Percentiles rank a stretch among this genome's conserved stretches.
phyloP scores from a whole-genome alignment of 30 jellyfish, hydroid and myxozoan species.

The Aurelia sp. region DNA sequence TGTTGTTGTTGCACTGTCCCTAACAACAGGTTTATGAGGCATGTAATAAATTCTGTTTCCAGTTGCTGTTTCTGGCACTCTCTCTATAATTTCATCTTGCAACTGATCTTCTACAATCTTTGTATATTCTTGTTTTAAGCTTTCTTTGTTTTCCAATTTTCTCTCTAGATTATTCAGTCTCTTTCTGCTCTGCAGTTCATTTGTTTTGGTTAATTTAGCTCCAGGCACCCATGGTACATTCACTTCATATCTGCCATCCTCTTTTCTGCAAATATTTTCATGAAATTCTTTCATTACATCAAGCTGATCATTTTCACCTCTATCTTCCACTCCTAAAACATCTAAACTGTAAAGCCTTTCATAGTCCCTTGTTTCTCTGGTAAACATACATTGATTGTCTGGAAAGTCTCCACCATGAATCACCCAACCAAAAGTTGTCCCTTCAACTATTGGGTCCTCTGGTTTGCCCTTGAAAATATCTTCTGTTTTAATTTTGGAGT shows the following conservation, averaged over 20 bases:
- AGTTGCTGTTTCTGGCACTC: conserved; percentile 13
- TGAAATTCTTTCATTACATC: conserved; percentile 13
- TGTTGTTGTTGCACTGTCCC: conserved; percentile 1
- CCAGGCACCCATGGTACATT: conserved; percentile 42
- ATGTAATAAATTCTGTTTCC: background rate
- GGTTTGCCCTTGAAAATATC: conserved; percentile 19
- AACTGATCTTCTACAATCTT: conserved; percentile 7
- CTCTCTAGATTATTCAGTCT: conserved; percentile 10
- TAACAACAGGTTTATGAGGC: conserved; percentile 16
- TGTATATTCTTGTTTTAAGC: conserved; percentile 9
- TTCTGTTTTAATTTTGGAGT: conserved; percentile 4
- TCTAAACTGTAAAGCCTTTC: conserved; percentile 11
- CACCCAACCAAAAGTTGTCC: conserved; percentile 51
- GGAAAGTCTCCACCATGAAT: conserved; percentile 51
- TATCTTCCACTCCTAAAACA: conserved; percentile 33
- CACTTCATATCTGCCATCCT: conserved; percentile 45
- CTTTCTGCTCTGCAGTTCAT: conserved; percentile 18
- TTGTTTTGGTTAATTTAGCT: background rate
- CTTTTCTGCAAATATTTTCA: conserved; percentile 15
- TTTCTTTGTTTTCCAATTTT: conserved; percentile 2
- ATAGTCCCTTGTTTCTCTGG: conserved; percentile 17
- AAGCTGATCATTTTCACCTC: conserved; percentile 33
- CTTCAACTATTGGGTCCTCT: conserved; percentile 36
- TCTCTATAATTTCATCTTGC: background rate
- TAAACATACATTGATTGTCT: conserved; percentile 6